Conservation (phyloP, 2,113 vertebrate genomes). For the Ceyx melanurus region DNA sequence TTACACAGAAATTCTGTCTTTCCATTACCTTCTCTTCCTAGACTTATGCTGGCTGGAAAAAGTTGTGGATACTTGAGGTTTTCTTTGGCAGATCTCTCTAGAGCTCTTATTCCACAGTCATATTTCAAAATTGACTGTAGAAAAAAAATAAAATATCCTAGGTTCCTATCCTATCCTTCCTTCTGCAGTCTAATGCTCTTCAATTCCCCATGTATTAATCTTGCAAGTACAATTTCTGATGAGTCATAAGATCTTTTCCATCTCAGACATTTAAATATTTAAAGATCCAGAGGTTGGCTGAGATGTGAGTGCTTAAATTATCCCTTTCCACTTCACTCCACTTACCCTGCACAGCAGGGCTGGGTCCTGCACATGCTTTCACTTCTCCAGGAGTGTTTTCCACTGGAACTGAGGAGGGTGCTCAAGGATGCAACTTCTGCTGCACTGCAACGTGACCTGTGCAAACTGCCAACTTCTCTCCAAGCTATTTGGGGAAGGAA, state of each 20-base stretch:
- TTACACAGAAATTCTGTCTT: background rate
- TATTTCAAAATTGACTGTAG: background rate
- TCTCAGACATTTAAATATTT: constrained; percentile 9
- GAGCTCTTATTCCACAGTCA: background rate
- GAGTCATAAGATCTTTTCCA: background rate
- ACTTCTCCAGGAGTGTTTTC: background rate
- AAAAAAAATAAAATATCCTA: background rate
- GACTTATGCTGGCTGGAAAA: background rate
- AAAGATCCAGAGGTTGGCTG: background rate
- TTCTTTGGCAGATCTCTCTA: background rate
- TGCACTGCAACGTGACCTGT: background rate
- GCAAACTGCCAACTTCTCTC: background rate
- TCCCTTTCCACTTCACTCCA: background rate
- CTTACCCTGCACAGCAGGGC: background rate
- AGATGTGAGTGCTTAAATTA: background rate
- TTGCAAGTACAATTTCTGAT: background rate
- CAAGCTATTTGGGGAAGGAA: background rate
- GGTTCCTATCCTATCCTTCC: background rate
- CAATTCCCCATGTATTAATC: background rate
- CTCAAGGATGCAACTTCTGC: background rate
- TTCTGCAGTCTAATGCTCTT: background rate
- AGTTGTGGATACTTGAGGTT: background rate
- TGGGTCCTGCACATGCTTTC: background rate
- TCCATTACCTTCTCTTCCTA: background rate
- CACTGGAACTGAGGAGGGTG: background rate